Base-by-base conservation (phyloP, 2,888 invertebrate species). In the Zele albiditarsus region DNA sequence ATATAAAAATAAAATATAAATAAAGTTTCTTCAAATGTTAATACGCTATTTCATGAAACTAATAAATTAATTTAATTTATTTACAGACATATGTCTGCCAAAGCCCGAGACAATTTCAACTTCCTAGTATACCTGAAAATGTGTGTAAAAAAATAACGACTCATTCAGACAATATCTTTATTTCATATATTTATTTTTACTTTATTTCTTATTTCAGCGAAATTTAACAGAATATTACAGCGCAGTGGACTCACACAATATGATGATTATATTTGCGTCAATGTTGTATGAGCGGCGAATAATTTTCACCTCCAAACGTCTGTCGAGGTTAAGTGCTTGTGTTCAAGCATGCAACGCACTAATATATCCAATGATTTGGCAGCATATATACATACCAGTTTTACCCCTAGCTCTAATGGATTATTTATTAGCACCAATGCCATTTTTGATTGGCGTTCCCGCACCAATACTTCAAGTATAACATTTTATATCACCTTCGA, bases 331-430 rank as follows among this genome's bases (percentile, higher is more conserved):
- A 67, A 97, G 97, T 68, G 97, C 98, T 0, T 96, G 96, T 85
- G 96, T 96, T 31, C 97, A 98, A 89, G 98, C 98, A 16, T 97
- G 98, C 23, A 97, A 97, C 88, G 94, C 96, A 78, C 94, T 99
- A 65, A 93, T 99, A 58, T 98, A 98, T 90, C 99, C 99, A 0
- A 98, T 99, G 98, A 95, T 95, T 82, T 99, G 99, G 99, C 98
- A 99, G 90, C 98, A 98, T 86, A 97, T 99, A 86, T 99, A 96
- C 89, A 98, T 99, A 90, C 98, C 98, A 71, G 95, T 99, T 82
- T 90, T 98, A 85, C 98, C 98, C 27, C 92, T 94, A 88, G 94
- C 95, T 86, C 92, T 98, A 78, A 94, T 95, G 81, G 98, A 98
- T 90, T 97, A 97, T 89, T 90, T 97, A 80, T 91, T 95, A 82